These are phyloP conservation scores for Ichneumoninae sp. DNA, from an alignment of 2,888 invertebrate genomes.

Conservation along the genomic window DNA sequence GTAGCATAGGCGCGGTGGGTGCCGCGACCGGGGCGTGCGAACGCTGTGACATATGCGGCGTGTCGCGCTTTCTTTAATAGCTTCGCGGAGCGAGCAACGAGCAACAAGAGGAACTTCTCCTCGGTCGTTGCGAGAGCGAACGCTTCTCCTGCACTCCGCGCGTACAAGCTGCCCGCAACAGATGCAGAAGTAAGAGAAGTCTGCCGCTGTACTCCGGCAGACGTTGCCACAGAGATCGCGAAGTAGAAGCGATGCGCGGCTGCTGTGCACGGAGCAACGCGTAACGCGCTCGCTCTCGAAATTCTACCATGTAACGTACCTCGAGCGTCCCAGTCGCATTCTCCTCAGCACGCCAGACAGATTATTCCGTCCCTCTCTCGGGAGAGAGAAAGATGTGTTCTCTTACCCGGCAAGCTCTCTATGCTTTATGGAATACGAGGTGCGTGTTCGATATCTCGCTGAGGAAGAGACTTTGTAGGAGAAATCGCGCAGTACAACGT, in stretches of 20 bases:
- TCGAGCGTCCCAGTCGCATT: conserved; percentile 33
- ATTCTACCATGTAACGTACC: conserved; percentile 33
- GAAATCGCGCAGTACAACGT: conserved; percentile 50
- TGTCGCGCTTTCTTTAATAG: conserved; percentile 84
- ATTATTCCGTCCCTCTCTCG: conserved; percentile 28
- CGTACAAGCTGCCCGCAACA: background rate
- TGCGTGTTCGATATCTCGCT: conserved; percentile 62
- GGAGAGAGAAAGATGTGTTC: conserved; percentile 12
- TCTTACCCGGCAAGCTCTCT: conserved; percentile 1
- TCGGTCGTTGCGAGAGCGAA: conserved; percentile 23
- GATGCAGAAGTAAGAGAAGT: conserved; percentile 21
- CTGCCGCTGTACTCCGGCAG: background rate
- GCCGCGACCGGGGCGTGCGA: conserved; percentile 83
- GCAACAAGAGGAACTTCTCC: conserved; percentile 6
- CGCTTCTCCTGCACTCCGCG: conserved; percentile 27
- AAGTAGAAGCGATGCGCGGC: conserved; percentile 5
- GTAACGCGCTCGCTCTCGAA: conserved; percentile 43
- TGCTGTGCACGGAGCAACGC: background rate
- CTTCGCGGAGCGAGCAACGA: conserved; percentile 52
- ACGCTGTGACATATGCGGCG: conserved; percentile 84
- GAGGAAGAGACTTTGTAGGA: conserved; percentile 40
- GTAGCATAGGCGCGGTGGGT: conserved; percentile 78
- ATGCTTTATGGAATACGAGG: conserved; percentile 56
- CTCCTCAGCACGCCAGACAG: conserved; percentile 36
- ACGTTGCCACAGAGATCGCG: conserved; percentile 8